Evolutionary conservation across 2,888 invertebrate genomes (phyloP).

Genomic region (Carabus problematicus): DNA sequence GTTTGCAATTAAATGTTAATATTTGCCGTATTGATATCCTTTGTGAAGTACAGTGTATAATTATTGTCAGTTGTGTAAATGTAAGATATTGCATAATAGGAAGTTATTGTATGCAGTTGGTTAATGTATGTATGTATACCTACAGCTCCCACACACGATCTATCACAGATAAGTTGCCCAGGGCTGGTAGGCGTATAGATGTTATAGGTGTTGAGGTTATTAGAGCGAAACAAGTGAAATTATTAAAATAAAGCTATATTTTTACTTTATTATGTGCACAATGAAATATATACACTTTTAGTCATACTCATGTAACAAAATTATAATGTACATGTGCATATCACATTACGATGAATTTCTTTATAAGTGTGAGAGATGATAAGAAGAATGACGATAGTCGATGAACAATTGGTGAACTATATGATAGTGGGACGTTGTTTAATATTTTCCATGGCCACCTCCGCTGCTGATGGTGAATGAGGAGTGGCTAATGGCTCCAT

Average conservation of each 20-base stretch:
- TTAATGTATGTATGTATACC: background rate
- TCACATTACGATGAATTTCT: too few species aligned
- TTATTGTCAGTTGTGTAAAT: conserved; percentile 17
- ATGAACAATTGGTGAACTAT: background rate
- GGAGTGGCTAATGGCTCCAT: conserved; percentile 26
- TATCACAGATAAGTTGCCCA: background rate
- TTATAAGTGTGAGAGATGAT: too few species aligned
- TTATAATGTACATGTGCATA: too few species aligned
- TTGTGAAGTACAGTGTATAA: background rate
- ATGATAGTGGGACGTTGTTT: background rate
- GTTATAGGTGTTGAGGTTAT: conserved; percentile 9
- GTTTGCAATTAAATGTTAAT: conserved; percentile 7
- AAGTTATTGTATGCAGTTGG: background rate
- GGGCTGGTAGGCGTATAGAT: background rate
- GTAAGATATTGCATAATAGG: conserved; percentile 16
- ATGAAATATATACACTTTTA: conserved; percentile 8
- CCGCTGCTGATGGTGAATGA: background rate
- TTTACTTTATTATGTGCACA: conserved; percentile 6
- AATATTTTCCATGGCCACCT: conserved; percentile 1
- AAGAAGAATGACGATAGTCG: too few species aligned
- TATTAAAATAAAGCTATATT: conserved; percentile 23
- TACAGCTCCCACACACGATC: background rate
- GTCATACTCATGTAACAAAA: conserved; percentile 11
- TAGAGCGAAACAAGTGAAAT: conserved; percentile 25
- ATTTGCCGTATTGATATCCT: conserved; percentile 4